Evolutionary conservation across 1,140 invertebrate genomes (phyloP).

Genomic region (Papilio polyxenes): DNA sequence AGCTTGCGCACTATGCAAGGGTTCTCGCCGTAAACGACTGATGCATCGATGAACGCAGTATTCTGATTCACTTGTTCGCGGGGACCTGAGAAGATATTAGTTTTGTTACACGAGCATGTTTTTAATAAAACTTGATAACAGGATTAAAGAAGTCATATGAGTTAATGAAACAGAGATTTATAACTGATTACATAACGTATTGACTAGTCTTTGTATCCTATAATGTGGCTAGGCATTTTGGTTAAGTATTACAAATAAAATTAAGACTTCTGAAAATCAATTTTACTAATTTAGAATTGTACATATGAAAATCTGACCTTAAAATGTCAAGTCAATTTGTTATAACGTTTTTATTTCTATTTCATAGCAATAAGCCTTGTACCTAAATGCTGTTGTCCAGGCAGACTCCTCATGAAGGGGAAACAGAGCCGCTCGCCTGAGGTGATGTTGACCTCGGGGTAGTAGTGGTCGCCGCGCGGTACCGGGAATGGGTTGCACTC

Average conservation of each 20-base stretch:
- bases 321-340: too few relatives aligned
- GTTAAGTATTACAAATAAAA: too few relatives aligned
- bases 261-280: too few relatives aligned
- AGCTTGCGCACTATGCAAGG: conserved; percentile 87
- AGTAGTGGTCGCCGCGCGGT: conserved; percentile 91
- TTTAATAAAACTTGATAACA: background rate
- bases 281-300: too few relatives aligned
- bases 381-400: conserved; percentile 90
- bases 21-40: conserved; percentile 87
- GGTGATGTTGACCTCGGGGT: conserved; percentile 89
- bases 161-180: too few relatives aligned
- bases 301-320: too few relatives aligned
- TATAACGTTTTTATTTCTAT: too few relatives aligned
- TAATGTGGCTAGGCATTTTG: too few relatives aligned
- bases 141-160: too few relatives aligned
- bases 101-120: conserved; percentile 15
- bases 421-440: conserved; percentile 93
- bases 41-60: conserved; percentile 93
- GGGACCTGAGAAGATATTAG: conserved; percentile 82
- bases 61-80: conserved; percentile 97
- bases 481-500: conserved; percentile 95
- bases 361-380: conserved; percentile 38
- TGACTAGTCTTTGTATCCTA: too few relatives aligned
- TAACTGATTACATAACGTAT: too few relatives aligned
- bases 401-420: conserved; percentile 95